Conservation (phyloP, 2,113 vertebrate species). For the Macrotus californicus region DNA sequence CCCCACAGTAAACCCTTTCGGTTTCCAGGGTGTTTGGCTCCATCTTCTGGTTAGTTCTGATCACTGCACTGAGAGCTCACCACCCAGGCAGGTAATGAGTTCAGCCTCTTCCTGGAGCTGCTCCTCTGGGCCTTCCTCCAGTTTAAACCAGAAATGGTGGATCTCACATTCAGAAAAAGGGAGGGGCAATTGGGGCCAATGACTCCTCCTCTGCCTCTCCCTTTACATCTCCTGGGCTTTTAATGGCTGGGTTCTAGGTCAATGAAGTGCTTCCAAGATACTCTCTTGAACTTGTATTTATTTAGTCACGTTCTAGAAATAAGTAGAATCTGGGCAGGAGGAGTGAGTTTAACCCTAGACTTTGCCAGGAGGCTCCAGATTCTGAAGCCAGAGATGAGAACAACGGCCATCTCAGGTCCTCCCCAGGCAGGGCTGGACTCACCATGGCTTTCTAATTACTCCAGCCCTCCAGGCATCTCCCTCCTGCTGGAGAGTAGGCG, state of each 20-base stretch:
- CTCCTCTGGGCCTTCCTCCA: not conserved
- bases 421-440: not conserved
- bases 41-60: slow-evolving; percentile 46
- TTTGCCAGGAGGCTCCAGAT: not conserved
- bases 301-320: not conserved
- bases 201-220: not conserved
- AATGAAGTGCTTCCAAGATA: not conserved
- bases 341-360: not conserved
- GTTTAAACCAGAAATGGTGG: not conserved
- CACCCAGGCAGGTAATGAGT: not conserved
- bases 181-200: no score
- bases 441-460: not conserved
- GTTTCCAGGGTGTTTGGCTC: slow-evolving; percentile 47
- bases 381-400: not conserved
- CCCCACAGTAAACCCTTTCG: not conserved
- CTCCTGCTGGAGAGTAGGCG: not conserved
- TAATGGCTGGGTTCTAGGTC: not conserved
- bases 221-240: not conserved
- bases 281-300: not conserved
- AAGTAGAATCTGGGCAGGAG: not conserved
- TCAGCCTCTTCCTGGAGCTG: not conserved
- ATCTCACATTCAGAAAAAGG: not conserved
- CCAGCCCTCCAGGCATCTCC: not conserved
- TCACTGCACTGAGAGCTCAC: not conserved
- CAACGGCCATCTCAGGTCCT: fast-evolving